These are phyloP conservation scores for Stegostoma tigrinum DNA, from an alignment of 2,113 vertebrate genomes.

Conservation along the genomic window DNA sequence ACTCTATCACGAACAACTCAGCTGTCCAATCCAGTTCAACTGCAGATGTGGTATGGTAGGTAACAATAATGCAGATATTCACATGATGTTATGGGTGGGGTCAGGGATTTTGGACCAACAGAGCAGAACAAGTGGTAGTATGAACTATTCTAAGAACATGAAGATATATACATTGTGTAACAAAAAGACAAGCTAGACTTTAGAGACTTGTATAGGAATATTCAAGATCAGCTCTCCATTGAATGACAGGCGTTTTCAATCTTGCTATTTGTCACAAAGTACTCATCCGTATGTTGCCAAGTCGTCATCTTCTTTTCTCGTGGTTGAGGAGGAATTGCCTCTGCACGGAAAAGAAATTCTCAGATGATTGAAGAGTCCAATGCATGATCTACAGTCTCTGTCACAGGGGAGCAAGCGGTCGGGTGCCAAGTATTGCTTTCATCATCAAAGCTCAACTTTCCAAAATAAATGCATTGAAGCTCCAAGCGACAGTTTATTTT, in stretches of 20 bases:
- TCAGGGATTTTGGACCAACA: neutral
- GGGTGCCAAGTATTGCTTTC: too few relatives aligned
- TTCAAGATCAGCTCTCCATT: neutral
- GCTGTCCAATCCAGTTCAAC: neutral
- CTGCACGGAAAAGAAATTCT: too few relatives aligned
- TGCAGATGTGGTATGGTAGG: neutral
- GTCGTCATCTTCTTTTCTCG: too few relatives aligned
- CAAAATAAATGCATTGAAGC: too few relatives aligned
- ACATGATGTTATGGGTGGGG: neutral
- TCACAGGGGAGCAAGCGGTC: too few relatives aligned
- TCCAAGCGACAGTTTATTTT: too few relatives aligned
- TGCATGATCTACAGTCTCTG: too few relatives aligned
- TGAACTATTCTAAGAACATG: neutral
- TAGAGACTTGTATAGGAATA: neutral
- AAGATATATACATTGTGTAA: neutral
- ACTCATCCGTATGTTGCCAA: too few relatives aligned
- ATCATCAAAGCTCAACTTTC: too few relatives aligned
- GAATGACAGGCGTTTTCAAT: neutral
- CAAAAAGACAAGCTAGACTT: neutral
- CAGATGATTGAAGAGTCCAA: too few relatives aligned
- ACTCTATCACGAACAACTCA: neutral
- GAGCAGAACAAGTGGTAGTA: neutral
- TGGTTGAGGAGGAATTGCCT: too few relatives aligned
- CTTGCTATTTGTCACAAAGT: neutral
- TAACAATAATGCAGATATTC: neutral